Percentiles rank a stretch among this genome's conserved stretches.
Evolutionary conservation across 2,113 vertebrate species (phyloP).

Genomic region (Morone chrysops): DNA sequence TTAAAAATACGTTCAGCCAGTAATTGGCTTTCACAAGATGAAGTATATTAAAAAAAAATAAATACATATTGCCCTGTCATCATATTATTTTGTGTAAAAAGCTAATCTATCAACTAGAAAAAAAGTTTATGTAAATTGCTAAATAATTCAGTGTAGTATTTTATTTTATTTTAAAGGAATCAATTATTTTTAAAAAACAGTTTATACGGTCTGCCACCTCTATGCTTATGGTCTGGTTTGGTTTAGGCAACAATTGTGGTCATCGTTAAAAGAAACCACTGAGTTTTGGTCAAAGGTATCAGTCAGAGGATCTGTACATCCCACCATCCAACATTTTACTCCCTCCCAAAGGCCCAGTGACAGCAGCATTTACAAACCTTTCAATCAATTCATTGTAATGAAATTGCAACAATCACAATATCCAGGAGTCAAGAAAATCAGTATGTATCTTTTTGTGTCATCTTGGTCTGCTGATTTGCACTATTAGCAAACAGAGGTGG

Average conservation of each 20-base stretch:
- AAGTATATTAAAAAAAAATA: slow-evolving; percentile 23
- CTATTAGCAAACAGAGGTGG: too few relatives aligned
- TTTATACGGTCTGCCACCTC: background rate
- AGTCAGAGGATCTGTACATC: too few relatives aligned
- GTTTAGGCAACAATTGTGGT: background rate
- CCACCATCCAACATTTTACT: too few relatives aligned
- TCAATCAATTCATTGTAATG: too few relatives aligned
- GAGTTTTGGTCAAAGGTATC: background rate
- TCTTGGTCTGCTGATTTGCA: too few relatives aligned
- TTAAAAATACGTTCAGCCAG: slow-evolving; percentile 33
- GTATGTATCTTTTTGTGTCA: too few relatives aligned
- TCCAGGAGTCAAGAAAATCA: too few relatives aligned
- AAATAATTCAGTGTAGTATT: background rate
- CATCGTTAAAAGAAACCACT: background rate
- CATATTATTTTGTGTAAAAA: background rate
- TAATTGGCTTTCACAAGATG: slow-evolving; percentile 18
- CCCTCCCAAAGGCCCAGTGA: too few relatives aligned
- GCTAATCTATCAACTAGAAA: background rate
- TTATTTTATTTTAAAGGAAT: background rate
- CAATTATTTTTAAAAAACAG: too few relatives aligned
- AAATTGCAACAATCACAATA: too few relatives aligned
- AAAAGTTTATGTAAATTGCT: background rate
- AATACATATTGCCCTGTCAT: background rate
- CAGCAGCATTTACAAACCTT: too few relatives aligned
- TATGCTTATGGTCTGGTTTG: background rate